Percentiles rank a stretch among this genome's conserved stretches.
Conservation (phyloP, 2,113 vertebrate genomes). For the Sigmodon hispidus region DNA sequence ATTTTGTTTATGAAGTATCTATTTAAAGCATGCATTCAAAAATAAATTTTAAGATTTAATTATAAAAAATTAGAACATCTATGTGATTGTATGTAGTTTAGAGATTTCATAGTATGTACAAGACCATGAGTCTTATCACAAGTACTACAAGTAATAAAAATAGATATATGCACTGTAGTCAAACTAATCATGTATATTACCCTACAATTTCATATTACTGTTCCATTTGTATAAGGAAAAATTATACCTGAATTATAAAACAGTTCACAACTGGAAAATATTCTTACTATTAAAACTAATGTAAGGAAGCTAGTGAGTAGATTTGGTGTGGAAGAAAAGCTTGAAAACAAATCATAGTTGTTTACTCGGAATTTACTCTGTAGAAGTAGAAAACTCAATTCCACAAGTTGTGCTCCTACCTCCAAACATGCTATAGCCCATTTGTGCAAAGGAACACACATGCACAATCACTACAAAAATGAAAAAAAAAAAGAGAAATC, state of each 20-base stretch:
- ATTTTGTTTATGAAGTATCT: constrained; percentile 6
- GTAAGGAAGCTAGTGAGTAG: background rate
- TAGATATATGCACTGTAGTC: background rate
- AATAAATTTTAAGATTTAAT: background rate
- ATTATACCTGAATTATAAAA: background rate
- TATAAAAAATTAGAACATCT: background rate
- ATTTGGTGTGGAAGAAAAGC: background rate
- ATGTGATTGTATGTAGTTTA: background rate
- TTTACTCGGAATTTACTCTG: background rate
- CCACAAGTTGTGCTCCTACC: background rate
- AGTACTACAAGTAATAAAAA: background rate
- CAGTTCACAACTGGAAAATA: background rate
- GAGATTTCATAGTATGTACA: background rate
- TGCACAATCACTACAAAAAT: background rate
- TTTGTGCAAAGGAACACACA: background rate
- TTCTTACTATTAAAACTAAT: background rate
- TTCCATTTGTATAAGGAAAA: background rate
- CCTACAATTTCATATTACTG: background rate
- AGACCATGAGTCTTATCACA: background rate
- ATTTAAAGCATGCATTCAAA: background rate
- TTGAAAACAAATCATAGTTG: background rate
- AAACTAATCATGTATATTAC: background rate
- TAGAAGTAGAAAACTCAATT: background rate
- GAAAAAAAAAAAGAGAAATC: background rate
- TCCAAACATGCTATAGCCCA: background rate